Evolutionary conservation across 2,888 invertebrate species (phyloP).

Genomic region (Caenorhabditis plicata): DNA sequence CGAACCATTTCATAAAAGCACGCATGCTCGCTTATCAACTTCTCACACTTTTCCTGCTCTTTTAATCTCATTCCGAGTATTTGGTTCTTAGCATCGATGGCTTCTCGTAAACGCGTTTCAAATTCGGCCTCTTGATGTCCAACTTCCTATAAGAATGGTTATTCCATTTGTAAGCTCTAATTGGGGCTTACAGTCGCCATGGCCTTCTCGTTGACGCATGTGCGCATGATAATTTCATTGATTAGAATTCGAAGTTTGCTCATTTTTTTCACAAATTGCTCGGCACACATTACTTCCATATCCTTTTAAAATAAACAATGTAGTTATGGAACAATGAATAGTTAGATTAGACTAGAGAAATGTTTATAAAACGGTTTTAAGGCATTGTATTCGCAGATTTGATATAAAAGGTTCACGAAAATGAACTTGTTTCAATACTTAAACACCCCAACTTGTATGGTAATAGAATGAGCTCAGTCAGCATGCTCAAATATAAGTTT

Average conservation of each 20-base stretch:
- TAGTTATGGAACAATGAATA: too few species aligned
- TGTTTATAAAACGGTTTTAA: too few species aligned
- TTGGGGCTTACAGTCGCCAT: constrained; percentile 10
- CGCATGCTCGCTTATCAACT: constrained; percentile 16
- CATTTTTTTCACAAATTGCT: constrained; percentile 21
- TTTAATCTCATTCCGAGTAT: constrained; percentile 6
- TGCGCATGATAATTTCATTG: constrained; percentile 28
- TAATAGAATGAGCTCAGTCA: too few species aligned
- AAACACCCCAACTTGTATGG: too few species aligned
- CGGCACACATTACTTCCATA: constrained; percentile 24
- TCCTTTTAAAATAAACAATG: constrained; percentile 10
- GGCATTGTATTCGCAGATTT: too few species aligned
- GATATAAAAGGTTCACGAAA: too few species aligned
- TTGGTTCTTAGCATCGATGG: constrained; percentile 2
- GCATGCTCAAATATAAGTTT: too few species aligned
- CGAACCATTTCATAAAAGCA: constrained; percentile 23
- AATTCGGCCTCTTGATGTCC: constrained; percentile 30
- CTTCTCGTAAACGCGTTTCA: constrained; percentile 16
- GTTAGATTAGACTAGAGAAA: too few species aligned
- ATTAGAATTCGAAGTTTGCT: constrained; percentile 22
- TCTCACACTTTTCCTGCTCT: constrained; percentile 15
- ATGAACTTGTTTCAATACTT: not conserved
- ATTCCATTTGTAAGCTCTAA: not conserved
- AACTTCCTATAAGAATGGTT: constrained; percentile 10
- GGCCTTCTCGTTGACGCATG: constrained; percentile 29